Base-by-base conservation (phyloP, 2,888 invertebrate species). In the Caenorhabditis angaria region DNA sequence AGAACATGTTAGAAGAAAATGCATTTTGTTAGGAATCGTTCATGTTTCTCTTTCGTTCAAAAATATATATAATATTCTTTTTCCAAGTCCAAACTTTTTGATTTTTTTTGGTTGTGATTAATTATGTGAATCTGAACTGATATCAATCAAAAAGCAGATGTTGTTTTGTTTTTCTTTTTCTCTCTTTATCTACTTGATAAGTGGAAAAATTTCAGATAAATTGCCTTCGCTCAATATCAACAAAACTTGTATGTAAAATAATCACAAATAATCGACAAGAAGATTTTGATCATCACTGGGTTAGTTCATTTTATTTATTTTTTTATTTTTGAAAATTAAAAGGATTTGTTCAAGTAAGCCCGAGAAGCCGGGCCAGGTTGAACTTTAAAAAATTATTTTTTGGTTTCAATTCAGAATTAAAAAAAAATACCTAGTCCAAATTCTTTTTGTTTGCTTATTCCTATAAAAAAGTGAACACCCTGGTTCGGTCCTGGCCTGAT, bases 251-350 rank as follows among this genome's bases (percentile, higher is more conserved):
- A 10, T 74, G 74, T 53, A 74, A 74, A 63, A 62, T 74, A 22
- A 60, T 47, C 10, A 20, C 57, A 64, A 65, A 50, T 62, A 62
- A 59, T 12, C 35, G 63, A 25, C 51, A 51, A 41, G 69, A 69
- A 32, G 59, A 62, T 3, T 69, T 74, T 20, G 66, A 66, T 54
- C 74, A 74, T 70, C 74, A 74, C 35, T 74, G 74, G 74, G 74
- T 74, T 41, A 22, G 61, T 18, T 54, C 25, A 25, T 55, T n/a
- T 35, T 14, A 24, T 25, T 54, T 18, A 22, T 54, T 54, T 8
- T 25, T 5, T 54, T 4, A 20, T 51, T 51, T 51, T 6, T 8
- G 51, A n/a, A 12, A 51, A 12, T 51, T 22, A 51, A 12, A n/a
- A 12, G 10, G n/a, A 6, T 20, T 51, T 51, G 8, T 51, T 51